Base-by-base conservation (phyloP, 1,140 invertebrate genomes). In the Eulimnadia texana region DNA sequence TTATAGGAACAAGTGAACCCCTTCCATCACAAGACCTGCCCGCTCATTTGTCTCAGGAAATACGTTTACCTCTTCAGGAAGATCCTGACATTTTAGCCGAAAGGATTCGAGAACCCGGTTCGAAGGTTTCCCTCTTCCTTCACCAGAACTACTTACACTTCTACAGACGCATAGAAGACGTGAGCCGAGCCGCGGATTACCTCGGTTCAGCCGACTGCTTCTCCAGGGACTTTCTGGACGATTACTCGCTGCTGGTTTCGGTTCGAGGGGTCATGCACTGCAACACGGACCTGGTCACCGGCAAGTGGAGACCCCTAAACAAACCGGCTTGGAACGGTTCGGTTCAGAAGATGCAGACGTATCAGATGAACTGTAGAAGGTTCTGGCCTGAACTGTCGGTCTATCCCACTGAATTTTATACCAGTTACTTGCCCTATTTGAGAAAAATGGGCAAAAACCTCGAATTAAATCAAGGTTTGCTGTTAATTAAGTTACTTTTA, bases 61-160 rank as follows among this genome's bases (percentile, higher is more conserved):
- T 19, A 58, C 24, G 56, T n/a, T 29, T n/a, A 28, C 56, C 20
- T 6, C 25, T 58, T 10, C 56, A 58, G 33, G 28, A 24, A 20
- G 27, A 28, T 28, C 56, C 56, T 10, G 56, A 58, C 2, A 13
- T 27, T 19, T 20, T 58, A 58, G 23, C 33, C 19, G 56, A 58
- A 24, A 58, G 27, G 33, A 28, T 29, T 9, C 19, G 24, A 1
- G 28, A 20, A 13, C 56, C 24, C 24, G 56, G 56, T 1, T 58
- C 56, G n/a, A 58, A 24, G 16, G 19, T 58, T 13, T 24, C 56
- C 16, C 25, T 58, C 19, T 58, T 58, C 25, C 56, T 58, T 58
- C 56, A 58, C 28, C 20, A 28, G 25, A 58, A 58, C 20, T 58
- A 28, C 25, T 25, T 29, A 3, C 56, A 24, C 19, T 58, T 58